Conservation (phyloP, 2,113 vertebrate species). For the Burhinus oedicnemus region DNA sequence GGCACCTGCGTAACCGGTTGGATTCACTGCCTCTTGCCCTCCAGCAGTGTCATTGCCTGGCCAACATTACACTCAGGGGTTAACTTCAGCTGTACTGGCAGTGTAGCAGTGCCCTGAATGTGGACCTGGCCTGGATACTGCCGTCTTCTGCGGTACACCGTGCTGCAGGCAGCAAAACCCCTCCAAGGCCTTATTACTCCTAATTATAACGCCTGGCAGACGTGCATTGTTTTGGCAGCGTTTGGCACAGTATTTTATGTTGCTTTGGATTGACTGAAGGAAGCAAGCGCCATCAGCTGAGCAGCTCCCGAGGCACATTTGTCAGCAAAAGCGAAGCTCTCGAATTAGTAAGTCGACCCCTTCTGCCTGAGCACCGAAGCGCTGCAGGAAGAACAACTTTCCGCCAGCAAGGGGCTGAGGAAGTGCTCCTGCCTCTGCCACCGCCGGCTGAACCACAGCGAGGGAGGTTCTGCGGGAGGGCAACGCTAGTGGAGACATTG, state of each 20-base stretch:
- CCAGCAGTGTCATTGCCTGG: background rate
- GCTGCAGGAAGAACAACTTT: background rate
- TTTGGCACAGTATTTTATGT: background rate
- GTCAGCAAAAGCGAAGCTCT: background rate
- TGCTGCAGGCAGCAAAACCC: background rate
- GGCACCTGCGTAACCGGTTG: rapidly evolving
- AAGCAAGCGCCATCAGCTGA: background rate
- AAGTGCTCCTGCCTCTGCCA: background rate
- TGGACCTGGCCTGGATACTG: background rate
- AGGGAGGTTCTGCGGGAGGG: rapidly evolving
- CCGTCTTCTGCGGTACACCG: background rate
- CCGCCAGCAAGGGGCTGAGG: background rate
- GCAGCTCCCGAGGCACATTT: rapidly evolving
- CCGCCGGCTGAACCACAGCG: rapidly evolving
- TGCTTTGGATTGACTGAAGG: background rate
- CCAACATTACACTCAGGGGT: background rate
- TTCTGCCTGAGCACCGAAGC: background rate
- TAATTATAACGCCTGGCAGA: background rate
- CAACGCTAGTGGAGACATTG: rapidly evolving
- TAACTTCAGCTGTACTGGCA: background rate
- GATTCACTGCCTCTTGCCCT: background rate
- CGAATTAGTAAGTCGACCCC: background rate
- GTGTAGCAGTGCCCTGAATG: background rate
- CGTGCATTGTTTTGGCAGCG: background rate
- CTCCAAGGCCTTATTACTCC: background rate